Evolutionary conservation across 92 coral and sea anemone species (phyloP).

Genomic region (Paramuricea clavata): DNA sequence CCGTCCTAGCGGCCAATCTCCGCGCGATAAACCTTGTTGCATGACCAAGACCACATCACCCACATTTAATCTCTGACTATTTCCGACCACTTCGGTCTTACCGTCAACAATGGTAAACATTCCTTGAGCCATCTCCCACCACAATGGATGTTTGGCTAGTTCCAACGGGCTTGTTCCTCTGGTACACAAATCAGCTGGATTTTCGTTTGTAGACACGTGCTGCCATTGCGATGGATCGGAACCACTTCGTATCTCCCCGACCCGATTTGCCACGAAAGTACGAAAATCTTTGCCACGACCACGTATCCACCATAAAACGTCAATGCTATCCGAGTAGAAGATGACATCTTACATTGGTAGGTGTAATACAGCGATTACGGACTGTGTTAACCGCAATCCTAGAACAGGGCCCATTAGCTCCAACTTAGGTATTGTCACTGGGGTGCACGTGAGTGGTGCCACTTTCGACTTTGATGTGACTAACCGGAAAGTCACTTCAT

Average conservation of each 20-base stretch:
- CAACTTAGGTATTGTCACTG: conserved; percentile 65
- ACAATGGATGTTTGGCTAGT: conserved; percentile 27
- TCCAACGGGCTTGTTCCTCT: conserved; percentile 46
- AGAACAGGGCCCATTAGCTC: conserved; percentile 73
- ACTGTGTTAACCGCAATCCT: conserved; percentile 68
- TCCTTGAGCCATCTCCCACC: no score
- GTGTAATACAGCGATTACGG: conserved; percentile 28
- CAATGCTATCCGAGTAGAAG: conserved; percentile 59
- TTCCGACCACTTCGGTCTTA: no score
- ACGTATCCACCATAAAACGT: conserved; percentile 75
- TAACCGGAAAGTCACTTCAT: conserved; percentile 46
- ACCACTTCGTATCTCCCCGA: conserved; percentile 57
- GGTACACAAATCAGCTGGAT: conserved; percentile 63
- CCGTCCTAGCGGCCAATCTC: no score
- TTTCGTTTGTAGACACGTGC: conserved; percentile 63
- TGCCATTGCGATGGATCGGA: conserved; percentile 74
- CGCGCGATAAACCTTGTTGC: no score
- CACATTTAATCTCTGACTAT: no score
- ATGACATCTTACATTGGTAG: conserved; percentile 42
- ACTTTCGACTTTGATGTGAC: conserved; percentile 69
- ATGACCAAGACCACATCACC: no score
- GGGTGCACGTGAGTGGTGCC: conserved; percentile 52
- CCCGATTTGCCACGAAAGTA: conserved; percentile 71
- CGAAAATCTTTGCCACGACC: conserved; percentile 69
- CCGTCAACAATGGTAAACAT: no score